Base-by-base conservation (phyloP, 2,113 vertebrate genomes). In the Pterocles orientalis region DNA sequence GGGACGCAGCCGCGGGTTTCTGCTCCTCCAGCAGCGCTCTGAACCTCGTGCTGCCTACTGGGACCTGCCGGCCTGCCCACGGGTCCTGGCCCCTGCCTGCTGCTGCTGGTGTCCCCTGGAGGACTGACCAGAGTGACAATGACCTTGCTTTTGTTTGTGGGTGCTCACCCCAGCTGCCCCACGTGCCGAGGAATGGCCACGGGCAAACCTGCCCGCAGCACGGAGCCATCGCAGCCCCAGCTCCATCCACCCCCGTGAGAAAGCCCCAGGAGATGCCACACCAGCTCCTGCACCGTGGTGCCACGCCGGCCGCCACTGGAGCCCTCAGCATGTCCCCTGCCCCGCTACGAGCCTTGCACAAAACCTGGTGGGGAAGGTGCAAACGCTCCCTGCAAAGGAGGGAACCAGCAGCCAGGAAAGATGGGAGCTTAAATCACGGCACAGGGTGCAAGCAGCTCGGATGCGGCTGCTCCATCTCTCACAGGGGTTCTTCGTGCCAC, bases 131-230 rank as follows among this genome's bases (percentile, higher is more conserved):
- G n/a, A 51, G n/a, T 75, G 80, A 53, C 90, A 84, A 14, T 5
- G 58, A 54, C 56, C 56, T 56, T n/a, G 41, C 10, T 85, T 41
- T 7, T 29, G 51, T 23, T 66, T 41, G 34, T 3, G 2, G 76
- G 33, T 10, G 53, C 79, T 60, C 75, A 39, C 33, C 26, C 36
- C 4, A 0, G 10, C 34, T 2, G 7, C 39, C 29, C 17, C 11
- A 11, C 0, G 0, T 13, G 56, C 72, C 4, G 2, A 48, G 69
- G 45, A 86, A 23, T 0, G 4, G 31, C 64, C 26, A 31, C 3
- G 6, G 88, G 43, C 1, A 2, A 31, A 29, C 8, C 31, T 6
- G 47, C 60, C n/a, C 4, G 13, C 20, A 36, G 57, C 23, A 25
- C 64, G 4, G 4, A 57, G 4, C 31, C 4, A 3, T 12, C 14